Evolutionary conservation across 2,888 invertebrate species (phyloP).

Genomic region (Spilarctia lutea): DNA sequence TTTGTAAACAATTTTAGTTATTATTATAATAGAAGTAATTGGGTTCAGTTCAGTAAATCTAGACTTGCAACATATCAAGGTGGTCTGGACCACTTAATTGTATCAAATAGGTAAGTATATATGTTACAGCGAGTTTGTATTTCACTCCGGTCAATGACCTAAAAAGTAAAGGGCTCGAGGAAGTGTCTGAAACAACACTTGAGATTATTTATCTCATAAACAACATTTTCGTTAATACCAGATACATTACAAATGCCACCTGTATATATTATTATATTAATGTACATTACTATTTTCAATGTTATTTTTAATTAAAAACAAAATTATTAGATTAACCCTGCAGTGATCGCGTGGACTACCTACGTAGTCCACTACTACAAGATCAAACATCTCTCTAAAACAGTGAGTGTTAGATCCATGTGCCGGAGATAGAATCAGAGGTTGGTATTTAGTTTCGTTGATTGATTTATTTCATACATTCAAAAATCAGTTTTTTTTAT

Average conservation of each 20-base stretch:
- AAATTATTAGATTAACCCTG: too few relatives aligned
- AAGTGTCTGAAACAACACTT: constrained; percentile 32
- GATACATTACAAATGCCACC: background rate
- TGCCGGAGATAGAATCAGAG: too few relatives aligned
- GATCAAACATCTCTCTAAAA: too few relatives aligned
- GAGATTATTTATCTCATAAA: constrained; percentile 19
- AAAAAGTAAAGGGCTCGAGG: constrained; percentile 49
- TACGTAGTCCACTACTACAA: too few relatives aligned
- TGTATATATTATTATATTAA: background rate
- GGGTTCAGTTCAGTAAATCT: background rate
- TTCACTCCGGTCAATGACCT: constrained; percentile 40
- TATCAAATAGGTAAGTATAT: constrained; percentile 12
- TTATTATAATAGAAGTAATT: background rate
- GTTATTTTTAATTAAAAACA: background rate
- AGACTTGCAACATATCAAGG: background rate
- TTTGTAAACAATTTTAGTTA: background rate
- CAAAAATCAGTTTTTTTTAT: too few relatives aligned
- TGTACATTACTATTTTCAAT: background rate
- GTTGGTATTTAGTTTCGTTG: too few relatives aligned
- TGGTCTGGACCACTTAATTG: background rate
- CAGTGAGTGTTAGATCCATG: too few relatives aligned
- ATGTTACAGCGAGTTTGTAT: background rate
- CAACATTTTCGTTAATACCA: background rate
- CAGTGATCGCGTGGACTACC: too few relatives aligned
- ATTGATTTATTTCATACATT: too few relatives aligned